These are phyloP conservation scores for Emys orbicularis DNA, from an alignment of 2,797 vertebrate species.

Conservation along the genomic window DNA sequence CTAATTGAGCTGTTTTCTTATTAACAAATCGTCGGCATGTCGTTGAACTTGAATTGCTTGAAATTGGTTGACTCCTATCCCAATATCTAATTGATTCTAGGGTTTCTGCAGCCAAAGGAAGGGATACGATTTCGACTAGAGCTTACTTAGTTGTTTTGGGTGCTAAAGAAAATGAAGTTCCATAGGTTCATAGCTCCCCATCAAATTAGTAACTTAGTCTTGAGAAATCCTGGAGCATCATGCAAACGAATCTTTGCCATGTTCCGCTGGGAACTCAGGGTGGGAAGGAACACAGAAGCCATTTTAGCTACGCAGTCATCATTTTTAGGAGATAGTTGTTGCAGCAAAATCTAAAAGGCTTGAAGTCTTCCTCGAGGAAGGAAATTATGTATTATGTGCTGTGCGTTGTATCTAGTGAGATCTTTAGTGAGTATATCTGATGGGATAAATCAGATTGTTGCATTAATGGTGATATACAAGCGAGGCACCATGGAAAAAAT, in stretches of 20 bases:
- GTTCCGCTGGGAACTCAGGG: slow-evolving; percentile 43
- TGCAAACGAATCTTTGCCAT: slow-evolving; percentile 35
- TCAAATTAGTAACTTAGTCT: background rate
- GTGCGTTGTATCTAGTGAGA: background rate
- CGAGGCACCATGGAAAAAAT: background rate
- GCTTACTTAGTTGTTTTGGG: background rate
- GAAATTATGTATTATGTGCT: background rate
- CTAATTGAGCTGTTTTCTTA: slow-evolving; percentile 29
- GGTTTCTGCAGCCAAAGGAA: slow-evolving; percentile 41
- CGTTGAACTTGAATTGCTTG: slow-evolving; percentile 86
- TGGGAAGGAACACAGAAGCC: slow-evolving; percentile 78
- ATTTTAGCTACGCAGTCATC: slow-evolving; percentile 77
- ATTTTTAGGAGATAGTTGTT: slow-evolving; percentile 51
- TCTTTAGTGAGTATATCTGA: background rate
- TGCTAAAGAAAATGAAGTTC: background rate
- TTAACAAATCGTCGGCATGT: slow-evolving; percentile 73
- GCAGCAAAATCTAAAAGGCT: slow-evolving; percentile 7
- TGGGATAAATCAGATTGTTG: background rate
- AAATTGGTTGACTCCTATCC: slow-evolving; percentile 48
- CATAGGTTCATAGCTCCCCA: background rate
- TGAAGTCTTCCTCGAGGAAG: background rate
- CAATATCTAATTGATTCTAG: slow-evolving; percentile 55
- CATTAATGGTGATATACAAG: background rate
- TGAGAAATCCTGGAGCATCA: background rate
- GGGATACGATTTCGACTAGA: background rate